Conservation (phyloP, 2,113 vertebrate genomes). For the Nycticorax nycticorax region DNA sequence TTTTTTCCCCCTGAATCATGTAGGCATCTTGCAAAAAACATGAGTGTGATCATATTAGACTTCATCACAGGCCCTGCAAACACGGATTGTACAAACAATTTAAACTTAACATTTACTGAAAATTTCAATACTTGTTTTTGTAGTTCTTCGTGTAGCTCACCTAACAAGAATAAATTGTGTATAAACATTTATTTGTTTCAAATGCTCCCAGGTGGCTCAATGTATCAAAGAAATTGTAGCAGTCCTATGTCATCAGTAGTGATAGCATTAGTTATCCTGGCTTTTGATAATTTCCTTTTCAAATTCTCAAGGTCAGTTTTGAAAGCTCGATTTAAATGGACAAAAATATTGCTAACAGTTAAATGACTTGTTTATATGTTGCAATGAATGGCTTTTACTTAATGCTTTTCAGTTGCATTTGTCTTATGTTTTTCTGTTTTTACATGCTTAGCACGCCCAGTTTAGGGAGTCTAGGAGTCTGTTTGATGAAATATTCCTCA, state of each 20-base stretch:
- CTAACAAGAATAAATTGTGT: not conserved
- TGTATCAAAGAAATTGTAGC: not conserved
- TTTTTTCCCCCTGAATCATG: not conserved
- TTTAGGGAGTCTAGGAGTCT: conserved; percentile 81
- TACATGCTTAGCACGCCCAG: conserved; percentile 79
- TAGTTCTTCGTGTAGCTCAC: not conserved
- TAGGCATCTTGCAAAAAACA: not conserved
- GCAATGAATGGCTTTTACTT: conserved; percentile 67
- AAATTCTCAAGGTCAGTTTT: not conserved
- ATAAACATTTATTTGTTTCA: not conserved
- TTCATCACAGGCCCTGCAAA: not conserved
- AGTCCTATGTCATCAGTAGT: not conserved
- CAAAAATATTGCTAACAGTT: conserved; percentile 15
- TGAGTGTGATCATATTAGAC: not conserved
- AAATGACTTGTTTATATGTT: conserved; percentile 49
- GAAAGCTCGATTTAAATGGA: not conserved
- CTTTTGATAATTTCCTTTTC: not conserved
- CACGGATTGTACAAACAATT: not conserved
- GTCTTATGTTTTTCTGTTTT: conserved; percentile 73
- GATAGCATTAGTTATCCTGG: not conserved
- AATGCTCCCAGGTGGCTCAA: not conserved
- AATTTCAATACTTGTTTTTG: not conserved
- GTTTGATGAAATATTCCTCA: conserved; percentile 81
- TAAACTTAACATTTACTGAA: not conserved
- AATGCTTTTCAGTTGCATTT: conserved; percentile 69